Conservation (phyloP, 2,113 vertebrate genomes). For the Cryptotis parvus region DNA sequence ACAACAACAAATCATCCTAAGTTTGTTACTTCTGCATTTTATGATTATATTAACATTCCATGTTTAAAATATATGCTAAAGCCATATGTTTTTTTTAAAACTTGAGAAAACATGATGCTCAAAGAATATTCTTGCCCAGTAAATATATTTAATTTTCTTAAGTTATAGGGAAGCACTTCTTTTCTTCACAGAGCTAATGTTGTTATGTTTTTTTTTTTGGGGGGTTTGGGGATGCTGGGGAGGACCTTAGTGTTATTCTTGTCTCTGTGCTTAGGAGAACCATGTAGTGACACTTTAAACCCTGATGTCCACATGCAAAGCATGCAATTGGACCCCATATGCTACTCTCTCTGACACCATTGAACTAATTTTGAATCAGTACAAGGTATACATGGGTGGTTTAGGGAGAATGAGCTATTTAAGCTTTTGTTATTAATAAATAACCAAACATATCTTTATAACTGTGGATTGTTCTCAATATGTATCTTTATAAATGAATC, state of each 20-base stretch:
- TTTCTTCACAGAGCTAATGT: not conserved
- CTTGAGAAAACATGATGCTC: not conserved
- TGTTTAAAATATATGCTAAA: constrained; percentile 12
- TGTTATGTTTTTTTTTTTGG: too few species aligned
- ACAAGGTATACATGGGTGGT: not conserved
- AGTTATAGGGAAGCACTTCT: not conserved
- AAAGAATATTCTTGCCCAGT: constrained; percentile 17
- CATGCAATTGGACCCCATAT: too few species aligned
- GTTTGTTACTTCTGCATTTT: constrained; percentile 50
- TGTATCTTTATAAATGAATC: constrained; percentile 30
- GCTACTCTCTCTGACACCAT: too few species aligned
- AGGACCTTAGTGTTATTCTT: too few species aligned
- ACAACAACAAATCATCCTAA: constrained; percentile 45
- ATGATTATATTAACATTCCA: not conserved
- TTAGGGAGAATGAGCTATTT: constrained; percentile 27
- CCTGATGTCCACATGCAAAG: too few species aligned
- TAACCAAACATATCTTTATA: constrained; percentile 5
- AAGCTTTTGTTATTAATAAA: constrained; percentile 36
- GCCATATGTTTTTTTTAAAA: not conserved
- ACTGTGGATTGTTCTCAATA: not conserved
- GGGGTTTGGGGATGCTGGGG: too few species aligned
- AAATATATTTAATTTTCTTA: constrained; percentile 50
- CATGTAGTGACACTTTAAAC: too few species aligned
- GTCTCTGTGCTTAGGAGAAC: too few species aligned
- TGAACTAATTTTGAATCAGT: not conserved